Base-by-base conservation (phyloP, 1,140 invertebrate species). In the Solenopsis fugax region DNA sequence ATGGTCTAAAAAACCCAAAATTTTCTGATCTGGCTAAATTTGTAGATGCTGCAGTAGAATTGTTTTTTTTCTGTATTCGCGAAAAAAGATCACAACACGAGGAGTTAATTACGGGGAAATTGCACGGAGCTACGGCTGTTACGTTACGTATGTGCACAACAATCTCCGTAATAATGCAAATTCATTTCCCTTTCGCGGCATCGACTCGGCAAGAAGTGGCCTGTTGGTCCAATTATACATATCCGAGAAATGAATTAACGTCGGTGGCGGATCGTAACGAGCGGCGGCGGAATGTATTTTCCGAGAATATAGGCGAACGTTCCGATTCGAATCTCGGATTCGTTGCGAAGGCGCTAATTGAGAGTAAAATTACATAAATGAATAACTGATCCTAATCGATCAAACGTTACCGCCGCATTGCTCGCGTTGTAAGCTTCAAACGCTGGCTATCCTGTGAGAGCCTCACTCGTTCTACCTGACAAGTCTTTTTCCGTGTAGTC, bases 201-300 rank as follows among this genome's bases (percentile, higher is more conserved):
- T 37, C 54, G 13, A 29, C 64, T 50, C 7, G 13, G 64, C 64
- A 69, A 58, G 45, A 58, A 73, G 54, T 56, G 29, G n/a, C 4
- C 86, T 34, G 60, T 34, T 37, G 18, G 76, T 65, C 82, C 88
- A 80, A 92, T 92, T 92, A 91, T 91, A 89, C 86, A 89, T 50
- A 88, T 80, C 84, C 80, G 88, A 91, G 91, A 92, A 92, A 91
- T 93, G 89, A 93, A 93, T 93, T 92, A 93, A 91, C 77, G 88
- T 90, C 89, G 81, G 82, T 24, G 65, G 37, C 67, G 77, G 58
- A 87, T 84, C 50, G 69, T 48, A 90, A 89, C 75, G 84, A 91
- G 65, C 34, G 75, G 54, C 77, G 21, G 21, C 41, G 52, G 77
- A 65, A 50, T 77, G 80, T 78, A 87, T 80, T 77, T 85, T 88